These are phyloP conservation scores for Eurypyga helias DNA, from an alignment of 2,113 vertebrate genomes.

Conservation along the genomic window DNA sequence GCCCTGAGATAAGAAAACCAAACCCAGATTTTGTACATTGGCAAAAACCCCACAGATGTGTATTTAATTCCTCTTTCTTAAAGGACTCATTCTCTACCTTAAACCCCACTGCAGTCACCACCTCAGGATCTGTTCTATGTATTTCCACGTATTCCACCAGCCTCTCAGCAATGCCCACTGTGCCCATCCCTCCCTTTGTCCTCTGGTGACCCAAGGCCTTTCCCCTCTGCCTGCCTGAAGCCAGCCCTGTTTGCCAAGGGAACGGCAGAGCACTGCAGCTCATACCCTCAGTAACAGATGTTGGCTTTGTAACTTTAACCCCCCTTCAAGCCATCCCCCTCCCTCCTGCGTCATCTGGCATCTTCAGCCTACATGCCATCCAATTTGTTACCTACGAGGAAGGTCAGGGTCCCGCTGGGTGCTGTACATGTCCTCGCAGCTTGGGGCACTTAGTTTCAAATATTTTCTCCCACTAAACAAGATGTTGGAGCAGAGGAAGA, in stretches of 20 bases:
- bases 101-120: not conserved
- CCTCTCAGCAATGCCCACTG: accelerated
- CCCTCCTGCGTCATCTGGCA: not conserved
- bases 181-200: not conserved
- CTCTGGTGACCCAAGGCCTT: not conserved
- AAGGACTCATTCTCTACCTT: not conserved
- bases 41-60: not conserved
- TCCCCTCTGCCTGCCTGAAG: not conserved
- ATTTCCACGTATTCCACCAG: not conserved
- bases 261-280: conserved; percentile 78
- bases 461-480: conserved; percentile 8
- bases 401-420: conserved; percentile 75
- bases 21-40: not conserved
- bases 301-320: conserved; percentile 87
- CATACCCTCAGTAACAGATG: conserved; percentile 83
- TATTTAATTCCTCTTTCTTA: not conserved
- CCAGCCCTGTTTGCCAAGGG: conserved; percentile 28
- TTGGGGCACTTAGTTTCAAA: conserved; percentile 48
- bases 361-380: conserved; percentile 61
- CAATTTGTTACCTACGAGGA: conserved; percentile 78
- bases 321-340: not conserved
- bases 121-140: not conserved
- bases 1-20: not conserved
- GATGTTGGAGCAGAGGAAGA: not conserved
- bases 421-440: conserved; percentile 44